Percentiles rank a stretch among this genome's conserved stretches.
Evolutionary conservation across 1,140 invertebrate species (phyloP).

Genomic region (Trinorchestia longiramus): DNA sequence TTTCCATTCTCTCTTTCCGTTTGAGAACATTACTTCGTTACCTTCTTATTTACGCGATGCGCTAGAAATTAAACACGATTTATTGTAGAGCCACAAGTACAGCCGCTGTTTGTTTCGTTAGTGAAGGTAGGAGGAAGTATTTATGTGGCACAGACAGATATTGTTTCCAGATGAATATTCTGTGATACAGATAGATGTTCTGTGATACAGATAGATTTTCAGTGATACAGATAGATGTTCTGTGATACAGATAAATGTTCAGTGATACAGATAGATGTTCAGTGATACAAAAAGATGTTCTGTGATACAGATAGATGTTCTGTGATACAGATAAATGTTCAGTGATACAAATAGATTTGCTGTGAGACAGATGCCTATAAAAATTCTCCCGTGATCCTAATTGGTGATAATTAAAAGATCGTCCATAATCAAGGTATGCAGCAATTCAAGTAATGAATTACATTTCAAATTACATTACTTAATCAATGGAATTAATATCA

Average conservation of each 20-base stretch:
- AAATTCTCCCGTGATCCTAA: neutral
- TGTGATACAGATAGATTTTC: neutral
- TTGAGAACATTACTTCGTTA: neutral
- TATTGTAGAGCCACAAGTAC: neutral
- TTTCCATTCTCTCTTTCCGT: neutral
- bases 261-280: neutral
- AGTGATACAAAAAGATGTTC: neutral
- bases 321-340: neutral
- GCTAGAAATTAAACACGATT: neutral
- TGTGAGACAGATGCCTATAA: neutral
- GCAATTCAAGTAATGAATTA: too few species aligned
- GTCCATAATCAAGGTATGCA: neutral
- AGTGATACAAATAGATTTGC: neutral
- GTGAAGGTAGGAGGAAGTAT: neutral
- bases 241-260: neutral
- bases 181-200: neutral
- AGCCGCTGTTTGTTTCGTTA: neutral
- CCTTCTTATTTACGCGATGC: neutral
- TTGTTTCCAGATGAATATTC: neutral
- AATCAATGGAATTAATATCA: too few species aligned
- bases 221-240: neutral
- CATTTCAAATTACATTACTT: too few species aligned
- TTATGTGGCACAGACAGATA: neutral
- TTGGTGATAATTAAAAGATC: neutral
- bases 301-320: neutral